phyloP scores from a whole-genome alignment of 2,113 vertebrate genomes.

The Lepisosteus osseus region DNA sequence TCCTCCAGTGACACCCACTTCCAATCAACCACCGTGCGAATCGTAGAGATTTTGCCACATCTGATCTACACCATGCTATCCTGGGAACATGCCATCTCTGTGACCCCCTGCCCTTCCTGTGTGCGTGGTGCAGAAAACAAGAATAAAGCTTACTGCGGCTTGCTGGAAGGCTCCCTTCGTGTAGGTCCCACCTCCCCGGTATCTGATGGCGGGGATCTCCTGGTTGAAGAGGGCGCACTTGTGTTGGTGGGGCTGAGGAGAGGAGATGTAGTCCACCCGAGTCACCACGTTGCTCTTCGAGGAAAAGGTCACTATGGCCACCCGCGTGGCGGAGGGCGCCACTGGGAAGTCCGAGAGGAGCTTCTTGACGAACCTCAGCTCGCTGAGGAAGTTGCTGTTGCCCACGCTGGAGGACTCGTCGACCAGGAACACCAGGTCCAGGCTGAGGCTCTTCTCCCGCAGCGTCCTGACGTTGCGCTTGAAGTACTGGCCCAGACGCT shows the following conservation, averaged over 20 bases:
- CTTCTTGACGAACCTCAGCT: conserved; percentile 91
- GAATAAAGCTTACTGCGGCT: conserved; percentile 78
- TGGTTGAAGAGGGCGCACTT: conserved; percentile 91
- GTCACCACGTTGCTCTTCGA: conserved; percentile 91
- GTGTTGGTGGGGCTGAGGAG: conserved; percentile 82
- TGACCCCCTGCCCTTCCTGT: too few species aligned
- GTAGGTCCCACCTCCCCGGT: conserved; percentile 93
- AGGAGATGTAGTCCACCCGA: conserved; percentile 89
- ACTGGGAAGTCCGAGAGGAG: conserved; percentile 95
- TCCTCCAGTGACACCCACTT: too few species aligned
- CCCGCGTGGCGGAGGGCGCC: conserved; percentile 84
- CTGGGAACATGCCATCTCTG: too few species aligned
- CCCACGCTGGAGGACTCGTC: conserved; percentile 96
- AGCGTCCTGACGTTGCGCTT: conserved; percentile 83
- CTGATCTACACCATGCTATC: too few species aligned
- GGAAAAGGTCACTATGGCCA: conserved; percentile 92
- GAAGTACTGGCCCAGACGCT: conserved; percentile 84
- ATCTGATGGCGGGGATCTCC: conserved; percentile 90
- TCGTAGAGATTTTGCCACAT: too few species aligned
- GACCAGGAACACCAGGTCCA: conserved; percentile 94
- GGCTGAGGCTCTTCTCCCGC: conserved; percentile 74
- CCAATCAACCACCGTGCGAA: too few species aligned
- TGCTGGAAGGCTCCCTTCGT: conserved; percentile 95
- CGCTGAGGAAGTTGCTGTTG: conserved; percentile 85
- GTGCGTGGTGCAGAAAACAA: too few species aligned